These are phyloP conservation scores for Yasuhikotakia modesta DNA, from an alignment of 2,797 vertebrate species.

Conservation along the genomic window DNA sequence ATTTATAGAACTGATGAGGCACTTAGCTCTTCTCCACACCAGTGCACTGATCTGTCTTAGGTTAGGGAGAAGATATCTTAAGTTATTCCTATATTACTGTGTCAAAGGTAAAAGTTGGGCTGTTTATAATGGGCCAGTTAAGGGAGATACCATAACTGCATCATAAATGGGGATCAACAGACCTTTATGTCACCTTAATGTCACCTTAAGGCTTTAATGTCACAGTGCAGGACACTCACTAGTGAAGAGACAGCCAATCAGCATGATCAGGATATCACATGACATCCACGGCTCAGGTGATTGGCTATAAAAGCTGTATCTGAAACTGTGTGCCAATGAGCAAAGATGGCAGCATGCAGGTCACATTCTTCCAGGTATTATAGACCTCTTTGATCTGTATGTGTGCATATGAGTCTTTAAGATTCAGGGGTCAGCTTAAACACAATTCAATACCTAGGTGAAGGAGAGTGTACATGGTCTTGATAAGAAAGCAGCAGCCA, in stretches of 20 bases:
- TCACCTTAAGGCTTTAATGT: background rate
- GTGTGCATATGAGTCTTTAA: slow-evolving; percentile 15
- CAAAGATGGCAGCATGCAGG: background rate
- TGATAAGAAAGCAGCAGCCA: slow-evolving; percentile 3
- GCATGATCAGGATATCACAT: background rate
- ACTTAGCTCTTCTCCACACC: background rate
- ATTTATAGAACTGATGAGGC: slow-evolving; percentile 28
- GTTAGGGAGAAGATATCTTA: background rate
- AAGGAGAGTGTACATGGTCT: background rate
- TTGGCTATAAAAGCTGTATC: background rate
- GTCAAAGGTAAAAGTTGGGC: background rate
- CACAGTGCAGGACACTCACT: background rate
- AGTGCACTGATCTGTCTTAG: background rate
- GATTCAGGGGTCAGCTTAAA: background rate
- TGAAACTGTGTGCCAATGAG: background rate
- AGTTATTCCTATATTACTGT: background rate
- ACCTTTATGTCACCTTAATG: no score
- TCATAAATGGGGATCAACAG: no score
- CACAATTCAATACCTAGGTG: slow-evolving; percentile 8
- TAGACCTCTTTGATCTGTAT: background rate
- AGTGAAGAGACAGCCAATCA: background rate
- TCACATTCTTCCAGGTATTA: background rate
- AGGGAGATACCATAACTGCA: no score
- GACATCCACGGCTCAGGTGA: background rate
- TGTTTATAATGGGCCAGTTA: background rate